Percentiles rank a stretch among this genome's conserved stretches.
Evolutionary conservation across 1,140 invertebrate genomes (phyloP).

Genomic region (Drosophila bocqueti): DNA sequence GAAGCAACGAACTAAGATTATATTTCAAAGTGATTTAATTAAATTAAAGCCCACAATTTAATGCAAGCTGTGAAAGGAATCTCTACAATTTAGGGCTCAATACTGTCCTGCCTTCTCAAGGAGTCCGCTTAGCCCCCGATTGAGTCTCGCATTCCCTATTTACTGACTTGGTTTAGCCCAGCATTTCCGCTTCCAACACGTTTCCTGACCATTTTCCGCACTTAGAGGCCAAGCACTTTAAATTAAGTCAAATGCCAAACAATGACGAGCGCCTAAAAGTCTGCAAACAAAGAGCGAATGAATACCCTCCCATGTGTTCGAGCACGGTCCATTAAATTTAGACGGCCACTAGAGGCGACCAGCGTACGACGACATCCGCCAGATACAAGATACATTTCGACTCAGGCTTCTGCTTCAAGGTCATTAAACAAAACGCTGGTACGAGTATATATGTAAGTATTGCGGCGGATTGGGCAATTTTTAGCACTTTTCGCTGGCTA

Average conservation of each 20-base stretch:
- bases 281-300: slow-evolving; percentile 63
- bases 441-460: background rate
- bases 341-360: slow-evolving; percentile 27
- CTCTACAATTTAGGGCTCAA: background rate
- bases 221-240: slow-evolving; percentile 62
- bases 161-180: slow-evolving; percentile 34
- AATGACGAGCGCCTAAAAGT: slow-evolving; percentile 57
- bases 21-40: background rate
- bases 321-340: slow-evolving; percentile 70
- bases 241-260: slow-evolving; percentile 72
- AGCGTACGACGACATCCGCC: slow-evolving; percentile 30
- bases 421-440: slow-evolving; percentile 69
- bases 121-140: background rate
- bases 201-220: slow-evolving; percentile 16
- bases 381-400: slow-evolving; percentile 66
- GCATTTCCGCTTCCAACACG: slow-evolving; percentile 28
- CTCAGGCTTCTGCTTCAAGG: slow-evolving; percentile 60
- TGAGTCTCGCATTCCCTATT: slow-evolving; percentile 4
- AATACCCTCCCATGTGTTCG: slow-evolving; percentile 14
- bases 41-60: background rate
- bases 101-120: background rate
- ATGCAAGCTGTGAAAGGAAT: background rate
- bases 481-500: slow-evolving; percentile 74
- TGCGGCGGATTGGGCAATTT: slow-evolving; percentile 60
- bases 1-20: slow-evolving; percentile 5